phyloP scores from a whole-genome alignment of 2,888 invertebrate genomes.

The Pammene aurita region DNA sequence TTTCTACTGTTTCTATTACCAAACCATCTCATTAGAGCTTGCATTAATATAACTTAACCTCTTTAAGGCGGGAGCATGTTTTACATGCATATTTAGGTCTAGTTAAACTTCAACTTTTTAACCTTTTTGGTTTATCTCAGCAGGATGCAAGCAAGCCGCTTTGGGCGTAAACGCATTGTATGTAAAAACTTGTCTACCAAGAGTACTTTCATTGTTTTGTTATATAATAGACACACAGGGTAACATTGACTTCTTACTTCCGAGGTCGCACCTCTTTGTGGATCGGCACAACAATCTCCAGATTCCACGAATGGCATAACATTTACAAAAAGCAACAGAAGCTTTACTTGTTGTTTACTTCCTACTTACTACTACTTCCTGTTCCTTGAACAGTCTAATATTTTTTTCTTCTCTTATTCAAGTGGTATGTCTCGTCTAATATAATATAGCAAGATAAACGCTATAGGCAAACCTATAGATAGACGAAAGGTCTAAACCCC shows the following conservation, averaged over 20 bases:
- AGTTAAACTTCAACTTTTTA: background rate
- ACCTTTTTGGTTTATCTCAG: background rate
- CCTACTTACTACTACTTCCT: too few species aligned
- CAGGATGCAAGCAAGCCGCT: slow-evolving; percentile 9
- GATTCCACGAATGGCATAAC: too few species aligned
- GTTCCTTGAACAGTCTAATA: too few species aligned
- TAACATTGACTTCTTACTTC: background rate
- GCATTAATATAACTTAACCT: background rate
- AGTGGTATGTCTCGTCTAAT: too few species aligned
- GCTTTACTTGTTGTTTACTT: too few species aligned
- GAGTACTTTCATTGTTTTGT: slow-evolving; percentile 1
- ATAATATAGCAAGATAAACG: too few species aligned
- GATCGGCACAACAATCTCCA: too few species aligned
- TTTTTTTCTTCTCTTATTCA: too few species aligned
- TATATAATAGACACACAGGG: background rate
- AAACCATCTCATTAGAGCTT: slow-evolving; percentile 3
- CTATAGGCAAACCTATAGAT: too few species aligned
- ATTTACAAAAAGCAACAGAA: too few species aligned
- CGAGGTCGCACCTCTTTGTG: too few species aligned
- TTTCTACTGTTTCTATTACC: background rate
- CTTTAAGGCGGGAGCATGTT: slow-evolving; percentile 2
- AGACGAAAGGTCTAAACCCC: too few species aligned
- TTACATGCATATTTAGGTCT: slow-evolving; percentile 21
- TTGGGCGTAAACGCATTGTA: slow-evolving; percentile 7
- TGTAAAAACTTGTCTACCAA: background rate